Percentiles rank a stretch among this genome's conserved stretches.
Evolutionary conservation across 1,140 invertebrate genomes (phyloP).

Genomic region (Drosophila setifemur): DNA sequence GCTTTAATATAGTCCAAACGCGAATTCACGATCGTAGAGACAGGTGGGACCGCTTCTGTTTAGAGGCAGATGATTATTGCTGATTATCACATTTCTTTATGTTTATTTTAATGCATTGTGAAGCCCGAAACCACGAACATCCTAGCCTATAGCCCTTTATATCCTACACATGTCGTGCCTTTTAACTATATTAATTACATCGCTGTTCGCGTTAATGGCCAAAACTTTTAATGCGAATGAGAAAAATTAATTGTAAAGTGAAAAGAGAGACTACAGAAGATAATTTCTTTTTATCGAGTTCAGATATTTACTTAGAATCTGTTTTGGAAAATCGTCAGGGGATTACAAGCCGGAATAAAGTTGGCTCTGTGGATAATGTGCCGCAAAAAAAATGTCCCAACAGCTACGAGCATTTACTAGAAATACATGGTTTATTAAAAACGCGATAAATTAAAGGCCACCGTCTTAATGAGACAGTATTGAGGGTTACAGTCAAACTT

Average conservation of each 20-base stretch:
- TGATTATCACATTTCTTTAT: constrained; percentile 52
- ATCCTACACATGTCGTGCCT: constrained; percentile 58
- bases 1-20: constrained; percentile 62
- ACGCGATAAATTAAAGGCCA: too few relatives aligned
- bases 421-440: too few relatives aligned
- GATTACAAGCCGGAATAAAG: not conserved
- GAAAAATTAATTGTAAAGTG: constrained; percentile 73
- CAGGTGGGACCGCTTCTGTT: constrained; percentile 30
- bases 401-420: too few relatives aligned
- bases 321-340: not conserved
- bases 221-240: constrained; percentile 79
- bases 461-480: too few relatives aligned
- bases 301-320: constrained; percentile 47
- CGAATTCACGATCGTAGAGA: not conserved
- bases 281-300: not conserved
- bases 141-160: constrained; percentile 16
- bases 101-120: constrained; percentile 46
- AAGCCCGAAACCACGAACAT: not conserved
- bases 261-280: constrained; percentile 36
- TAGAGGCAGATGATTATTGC: constrained; percentile 41
- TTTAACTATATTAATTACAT: constrained; percentile 68
- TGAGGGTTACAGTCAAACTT: too few relatives aligned
- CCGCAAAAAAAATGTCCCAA: too few relatives aligned
- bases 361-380: constrained; percentile 49
- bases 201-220: constrained; percentile 71